Evolutionary conservation across 2,797 vertebrate genomes (phyloP), one percentile per base, ranked within the genome.

Genomic region (Esox masquinongy): DNA sequence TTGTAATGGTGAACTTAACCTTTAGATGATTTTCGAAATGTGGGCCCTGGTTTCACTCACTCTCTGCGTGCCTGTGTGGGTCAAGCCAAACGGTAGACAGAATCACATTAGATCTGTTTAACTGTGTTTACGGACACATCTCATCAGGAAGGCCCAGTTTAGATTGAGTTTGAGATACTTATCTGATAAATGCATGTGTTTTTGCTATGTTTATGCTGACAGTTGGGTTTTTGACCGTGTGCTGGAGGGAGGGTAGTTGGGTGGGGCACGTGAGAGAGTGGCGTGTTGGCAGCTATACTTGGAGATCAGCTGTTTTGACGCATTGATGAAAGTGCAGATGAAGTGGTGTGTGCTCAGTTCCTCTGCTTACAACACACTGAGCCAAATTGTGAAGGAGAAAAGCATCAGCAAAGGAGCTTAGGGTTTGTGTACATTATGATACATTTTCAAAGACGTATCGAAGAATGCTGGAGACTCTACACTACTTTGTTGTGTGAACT

Each of bases 221-320:
- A 3, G 67, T 68, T 39, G 67, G n/a, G 67, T 39, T 34, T 68
- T 34, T 39, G 67, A n/a, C 34, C 19, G 67, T 68, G 67, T 39
- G 66, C 39, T 31, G 2, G 66, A 36, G 66, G 8, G 66, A 36
- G 66, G 49, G 68, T 69, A 47, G 26, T 22, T 70, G 68, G 24
- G 66, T 69, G 19, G n/a, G 39, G 22, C 24, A 7, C 5, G 17
- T 77, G 77, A 68, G 17, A 61, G 67, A 61, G 67, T 64, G 7
- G 61, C 19, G 14, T 68, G 14, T 66, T 68, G 68, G 50, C 15
- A 75, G 70, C 39, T 14, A 64, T 68, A 24, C n/a, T 67, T 69
- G 69, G 19, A 74, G 5, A 75, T 77, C 72, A 77, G 73, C 70
- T 74, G 72, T 82, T 75, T 80, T 47, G 77, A 77, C 50, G 12